Conservation (phyloP, 2,888 invertebrate species). For the Cryptus armator region DNA sequence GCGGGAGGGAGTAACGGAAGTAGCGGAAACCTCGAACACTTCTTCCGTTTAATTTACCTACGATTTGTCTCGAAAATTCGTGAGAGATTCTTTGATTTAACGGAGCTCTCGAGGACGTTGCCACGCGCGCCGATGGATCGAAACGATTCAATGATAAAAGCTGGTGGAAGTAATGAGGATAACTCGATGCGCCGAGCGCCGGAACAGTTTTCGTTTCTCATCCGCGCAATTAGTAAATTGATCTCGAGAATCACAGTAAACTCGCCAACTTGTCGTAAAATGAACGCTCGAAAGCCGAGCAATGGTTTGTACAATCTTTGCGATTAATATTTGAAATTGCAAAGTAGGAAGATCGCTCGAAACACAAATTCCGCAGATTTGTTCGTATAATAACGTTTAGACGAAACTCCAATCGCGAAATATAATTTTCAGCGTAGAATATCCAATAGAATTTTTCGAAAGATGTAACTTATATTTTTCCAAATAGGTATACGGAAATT, state of each 20-base stretch:
- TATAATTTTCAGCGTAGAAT: no score
- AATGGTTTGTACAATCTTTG: neutral
- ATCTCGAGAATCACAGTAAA: neutral
- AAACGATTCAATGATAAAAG: neutral
- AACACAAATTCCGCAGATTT: no score
- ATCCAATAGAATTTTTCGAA: no score
- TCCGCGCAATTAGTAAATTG: slow-evolving; percentile 1
- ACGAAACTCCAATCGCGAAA: no score
- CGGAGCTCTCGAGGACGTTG: slow-evolving; percentile 17
- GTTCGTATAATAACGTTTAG: no score
- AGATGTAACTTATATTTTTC: no score
- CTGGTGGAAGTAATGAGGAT: neutral
- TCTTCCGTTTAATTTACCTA: slow-evolving; percentile 64
- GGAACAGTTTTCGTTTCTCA: neutral
- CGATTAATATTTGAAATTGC: no score
- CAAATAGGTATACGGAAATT: no score
- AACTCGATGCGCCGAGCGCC: neutral
- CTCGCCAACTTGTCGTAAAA: neutral
- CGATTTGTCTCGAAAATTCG: slow-evolving; percentile 60
- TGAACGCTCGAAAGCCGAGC: neutral
- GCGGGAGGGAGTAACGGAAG: neutral
- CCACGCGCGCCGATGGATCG: slow-evolving; percentile 3
- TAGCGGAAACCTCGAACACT: slow-evolving; percentile 40
- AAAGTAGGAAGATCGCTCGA: no score
- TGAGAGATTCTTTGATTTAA: slow-evolving; percentile 57